phyloP scores from a whole-genome alignment of 2,113 vertebrate species.

The Nematolebias whitei region DNA sequence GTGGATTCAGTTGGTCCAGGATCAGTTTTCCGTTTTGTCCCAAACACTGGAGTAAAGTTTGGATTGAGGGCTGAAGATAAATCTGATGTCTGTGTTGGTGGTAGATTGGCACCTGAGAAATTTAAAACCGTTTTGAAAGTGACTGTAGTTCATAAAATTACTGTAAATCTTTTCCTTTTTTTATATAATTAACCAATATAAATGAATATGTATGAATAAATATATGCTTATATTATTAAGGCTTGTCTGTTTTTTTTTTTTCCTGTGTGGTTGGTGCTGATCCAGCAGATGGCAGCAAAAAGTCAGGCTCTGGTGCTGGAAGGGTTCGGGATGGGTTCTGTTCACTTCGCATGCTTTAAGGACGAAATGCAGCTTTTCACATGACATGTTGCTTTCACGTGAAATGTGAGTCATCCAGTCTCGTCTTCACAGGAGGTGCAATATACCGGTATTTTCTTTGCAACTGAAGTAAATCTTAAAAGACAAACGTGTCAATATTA shows the following conservation, averaged over 20 bases:
- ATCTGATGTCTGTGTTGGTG: slow-evolving; percentile 49
- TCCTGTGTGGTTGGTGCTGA: neutral
- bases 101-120: slow-evolving; percentile 55
- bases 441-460: no score
- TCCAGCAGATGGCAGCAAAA: slow-evolving; percentile 62
- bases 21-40: slow-evolving; percentile 34
- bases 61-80: slow-evolving; percentile 17
- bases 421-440: no score
- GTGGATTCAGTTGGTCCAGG: slow-evolving; percentile 9
- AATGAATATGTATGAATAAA: slow-evolving; percentile 85
- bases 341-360: no score
- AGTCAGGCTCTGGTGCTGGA: neutral
- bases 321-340: no score
- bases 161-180: slow-evolving; percentile 74
- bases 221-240: slow-evolving; percentile 87
- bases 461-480: no score
- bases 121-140: slow-evolving; percentile 72
- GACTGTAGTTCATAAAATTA: slow-evolving; percentile 79
- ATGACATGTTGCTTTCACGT: no score
- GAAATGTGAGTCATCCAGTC: no score
- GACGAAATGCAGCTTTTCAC: no score
- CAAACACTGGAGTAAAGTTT: slow-evolving; percentile 59
- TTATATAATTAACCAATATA: slow-evolving; percentile 83
- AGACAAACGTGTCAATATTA: no score
- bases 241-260: slow-evolving; percentile 43